Evolutionary conservation across 2,113 vertebrate species (phyloP), one percentile per base, ranked within the genome.

Genomic region (Oncorhynchus masou): DNA sequence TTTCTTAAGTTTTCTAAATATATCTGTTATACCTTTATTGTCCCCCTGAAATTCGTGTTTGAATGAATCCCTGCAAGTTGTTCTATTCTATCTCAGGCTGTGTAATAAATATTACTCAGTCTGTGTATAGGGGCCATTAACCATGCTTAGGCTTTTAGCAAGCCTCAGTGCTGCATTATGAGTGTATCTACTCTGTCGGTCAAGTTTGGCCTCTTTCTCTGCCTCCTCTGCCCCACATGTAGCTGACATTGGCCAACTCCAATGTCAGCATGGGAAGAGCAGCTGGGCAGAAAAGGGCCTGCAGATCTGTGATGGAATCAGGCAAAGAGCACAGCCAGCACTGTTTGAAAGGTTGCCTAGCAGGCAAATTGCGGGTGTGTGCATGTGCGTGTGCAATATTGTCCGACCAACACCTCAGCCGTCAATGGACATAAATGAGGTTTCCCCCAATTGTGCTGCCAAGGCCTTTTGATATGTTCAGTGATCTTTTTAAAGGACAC

Each of bases 281-380:
- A 88, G 83, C 84, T 31, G 84, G 86, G 62, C 84, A 87, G 85
- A 88, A 83, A 85, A 79, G 83, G 70, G 86, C 88, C 91, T 79
- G 87, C 85, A 79, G 88, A 79, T 90, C 83, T 74, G 82, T 88
- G 87, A 88, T 92, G 81, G 87, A 88, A 88, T 85, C 87, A 85
- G 85, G 80, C 82, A 87, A 83, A 39, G 84, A 84, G 84, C 75
- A 83, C 84, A 85, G 81, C 71, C 84, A 76, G 71, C 67, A 1
- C 83, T 57, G 87, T 82, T 69, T 80, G 77, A 79, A 73, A 79
- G 73, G 74, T 71, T 83, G 72, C 79, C 82, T 76, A 78, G 74
- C 59, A 83, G 39, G 9, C 39, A 45, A 11, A 45, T 45, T 45
- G 39, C 9, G 9, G 11, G 39, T 45, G 39, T 11, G 69, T 70